Conservation (phyloP, 2,888 invertebrate species). For the Phalangium opilio region DNA sequence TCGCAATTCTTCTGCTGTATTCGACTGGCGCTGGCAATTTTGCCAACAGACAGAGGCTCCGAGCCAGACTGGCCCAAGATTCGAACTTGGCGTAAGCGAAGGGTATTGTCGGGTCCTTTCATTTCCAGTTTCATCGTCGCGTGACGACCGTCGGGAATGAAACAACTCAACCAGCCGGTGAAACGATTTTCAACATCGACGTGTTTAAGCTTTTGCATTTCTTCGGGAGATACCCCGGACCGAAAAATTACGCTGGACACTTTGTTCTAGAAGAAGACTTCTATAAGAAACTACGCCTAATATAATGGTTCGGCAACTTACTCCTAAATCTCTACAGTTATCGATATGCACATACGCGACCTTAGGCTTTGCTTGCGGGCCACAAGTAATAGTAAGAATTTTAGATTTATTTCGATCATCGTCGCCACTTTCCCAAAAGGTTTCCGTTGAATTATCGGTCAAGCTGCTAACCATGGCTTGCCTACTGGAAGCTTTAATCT, state of each 20-base stretch:
- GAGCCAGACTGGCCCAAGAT: slow-evolving; percentile 25
- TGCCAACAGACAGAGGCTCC: slow-evolving; percentile 24
- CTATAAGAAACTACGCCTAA: slow-evolving; percentile 2
- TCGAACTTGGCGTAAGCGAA: slow-evolving; percentile 64
- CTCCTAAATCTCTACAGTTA: slow-evolving; percentile 78
- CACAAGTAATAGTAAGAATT: slow-evolving; percentile 52
- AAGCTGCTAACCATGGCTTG: slow-evolving; percentile 86
- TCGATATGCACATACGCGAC: slow-evolving; percentile 80
- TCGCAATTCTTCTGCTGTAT: slow-evolving; percentile 79
- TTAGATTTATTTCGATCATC: slow-evolving; percentile 85
- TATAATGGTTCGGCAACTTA: slow-evolving; percentile 32
- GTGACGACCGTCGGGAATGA: slow-evolving; percentile 46
- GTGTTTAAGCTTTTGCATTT: slow-evolving; percentile 29
- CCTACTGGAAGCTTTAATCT: slow-evolving; percentile 77
- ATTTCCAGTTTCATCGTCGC: slow-evolving; percentile 59
- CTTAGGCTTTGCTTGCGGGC: slow-evolving; percentile 48
- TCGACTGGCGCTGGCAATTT: slow-evolving; percentile 11
- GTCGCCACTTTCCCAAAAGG: slow-evolving; percentile 98
- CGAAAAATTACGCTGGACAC: slow-evolving; percentile 69
- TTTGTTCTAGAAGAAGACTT: slow-evolving; percentile 54
- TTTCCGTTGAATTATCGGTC: slow-evolving; percentile 86
- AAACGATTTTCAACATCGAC: slow-evolving; percentile 65
- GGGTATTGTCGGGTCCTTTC: slow-evolving; percentile 77
- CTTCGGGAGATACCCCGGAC: slow-evolving; percentile 64
- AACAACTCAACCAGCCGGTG: slow-evolving; percentile 81